Conservation (phyloP, 2,797 vertebrate species). For the Acanthurus tractus region DNA sequence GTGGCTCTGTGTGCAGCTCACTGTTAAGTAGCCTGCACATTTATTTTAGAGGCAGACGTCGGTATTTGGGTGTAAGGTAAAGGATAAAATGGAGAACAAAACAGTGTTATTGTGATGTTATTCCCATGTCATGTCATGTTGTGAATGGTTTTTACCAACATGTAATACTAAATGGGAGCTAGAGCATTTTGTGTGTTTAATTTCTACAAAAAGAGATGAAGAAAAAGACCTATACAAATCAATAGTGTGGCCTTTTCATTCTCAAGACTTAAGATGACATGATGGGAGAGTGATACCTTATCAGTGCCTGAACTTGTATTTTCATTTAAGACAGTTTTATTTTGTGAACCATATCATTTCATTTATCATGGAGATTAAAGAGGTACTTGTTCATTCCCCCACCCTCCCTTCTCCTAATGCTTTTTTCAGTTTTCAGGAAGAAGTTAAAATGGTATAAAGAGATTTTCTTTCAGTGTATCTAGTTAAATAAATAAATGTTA, state of each 20-base stretch:
- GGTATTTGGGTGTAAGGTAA: conserved; percentile 77
- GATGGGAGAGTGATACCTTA: conserved; percentile 90
- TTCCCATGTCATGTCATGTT: conserved; percentile 82
- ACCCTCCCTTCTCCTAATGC: conserved; percentile 80
- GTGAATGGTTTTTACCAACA: conserved; percentile 80
- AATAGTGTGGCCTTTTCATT: conserved; percentile 92
- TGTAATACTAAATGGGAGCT: conserved; percentile 82
- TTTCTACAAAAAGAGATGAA: conserved; percentile 82
- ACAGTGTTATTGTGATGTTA: conserved; percentile 86
- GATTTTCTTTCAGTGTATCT: conserved; percentile 85
- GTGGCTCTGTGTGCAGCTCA: conserved; percentile 70
- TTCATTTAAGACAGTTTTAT: conserved; percentile 86
- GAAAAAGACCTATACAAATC: conserved; percentile 87
- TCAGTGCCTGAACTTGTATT: conserved; percentile 91
- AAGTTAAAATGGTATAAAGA: conserved; percentile 85
- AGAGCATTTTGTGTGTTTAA: conserved; percentile 81
- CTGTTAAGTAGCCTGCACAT: conserved; percentile 60
- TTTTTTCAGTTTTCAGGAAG: conserved; percentile 85
- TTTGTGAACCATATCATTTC: conserved; percentile 87
- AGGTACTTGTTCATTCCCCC: conserved; percentile 84
- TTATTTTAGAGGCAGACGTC: conserved; percentile 68
- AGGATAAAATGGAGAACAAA: conserved; percentile 82
- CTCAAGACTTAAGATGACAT: conserved; percentile 89
- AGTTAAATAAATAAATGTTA: conserved; percentile 87
- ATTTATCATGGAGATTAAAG: conserved; percentile 84